A percentile compares a stretch with the other conserved stretches of the same genome.
Conservation (phyloP, 2,113 vertebrate species). For the Eubucco bourcierii region DNA sequence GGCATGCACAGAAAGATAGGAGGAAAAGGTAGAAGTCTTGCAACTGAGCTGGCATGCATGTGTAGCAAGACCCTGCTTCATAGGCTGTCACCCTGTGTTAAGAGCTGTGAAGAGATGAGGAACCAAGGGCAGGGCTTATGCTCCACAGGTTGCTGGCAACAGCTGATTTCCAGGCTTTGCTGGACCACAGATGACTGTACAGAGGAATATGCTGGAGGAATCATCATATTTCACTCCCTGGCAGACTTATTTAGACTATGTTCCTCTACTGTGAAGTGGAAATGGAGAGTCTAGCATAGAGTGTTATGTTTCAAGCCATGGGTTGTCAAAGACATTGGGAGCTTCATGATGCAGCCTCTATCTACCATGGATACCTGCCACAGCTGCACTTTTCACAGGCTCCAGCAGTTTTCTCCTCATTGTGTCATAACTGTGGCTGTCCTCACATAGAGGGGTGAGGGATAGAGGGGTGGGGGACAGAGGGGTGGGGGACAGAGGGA, state of each 20-base stretch:
- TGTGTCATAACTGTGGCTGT: accelerated
- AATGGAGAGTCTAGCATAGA: accelerated
- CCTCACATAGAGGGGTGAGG: not conserved
- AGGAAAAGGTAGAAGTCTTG: not conserved
- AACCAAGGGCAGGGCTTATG: not conserved
- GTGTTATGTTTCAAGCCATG: not conserved
- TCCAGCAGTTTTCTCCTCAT: not conserved
- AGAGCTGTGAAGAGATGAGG: not conserved
- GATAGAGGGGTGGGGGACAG: not conserved
- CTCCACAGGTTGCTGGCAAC: not conserved
- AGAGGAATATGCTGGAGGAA: not conserved
- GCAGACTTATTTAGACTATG: not conserved
- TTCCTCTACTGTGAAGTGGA: not conserved
- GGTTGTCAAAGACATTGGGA: not conserved
- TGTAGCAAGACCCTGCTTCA: not conserved
- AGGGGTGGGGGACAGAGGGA: not conserved
- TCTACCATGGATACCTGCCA: not conserved
- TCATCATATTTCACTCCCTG: not conserved
- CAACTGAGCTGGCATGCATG: not conserved
- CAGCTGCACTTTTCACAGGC: not conserved
- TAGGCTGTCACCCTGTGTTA: not conserved
- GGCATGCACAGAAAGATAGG: not conserved
- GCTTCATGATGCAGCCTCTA: not conserved
- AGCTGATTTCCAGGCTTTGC: not conserved
- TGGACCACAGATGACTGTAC: not conserved